phyloP scores from a whole-genome alignment of 2,888 invertebrate genomes.

The Athrips mouffetella region DNA sequence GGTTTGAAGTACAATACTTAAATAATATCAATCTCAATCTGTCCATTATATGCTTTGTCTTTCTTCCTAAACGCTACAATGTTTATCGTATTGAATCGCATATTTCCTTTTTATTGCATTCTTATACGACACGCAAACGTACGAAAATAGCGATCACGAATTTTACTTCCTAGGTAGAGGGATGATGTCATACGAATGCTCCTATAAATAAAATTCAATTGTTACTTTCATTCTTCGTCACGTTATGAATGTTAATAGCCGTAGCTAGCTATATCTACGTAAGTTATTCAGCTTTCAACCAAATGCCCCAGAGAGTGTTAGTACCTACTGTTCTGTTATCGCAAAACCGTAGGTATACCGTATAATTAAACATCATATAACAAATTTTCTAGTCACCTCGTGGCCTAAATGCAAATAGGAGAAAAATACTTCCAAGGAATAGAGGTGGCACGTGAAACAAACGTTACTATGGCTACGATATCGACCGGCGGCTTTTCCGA shows the following conservation, averaged over 20 bases:
- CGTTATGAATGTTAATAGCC: constrained; percentile 26
- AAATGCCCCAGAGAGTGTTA: constrained; percentile 23
- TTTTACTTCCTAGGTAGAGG: too few species aligned
- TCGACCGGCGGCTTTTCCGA: constrained; percentile 75
- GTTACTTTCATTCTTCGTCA: constrained; percentile 10
- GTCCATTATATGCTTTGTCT: too few species aligned
- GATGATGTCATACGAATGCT: constrained; percentile 6
- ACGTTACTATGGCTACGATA: constrained; percentile 70
- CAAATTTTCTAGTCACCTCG: constrained; percentile 50
- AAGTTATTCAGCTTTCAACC: constrained; percentile 25
- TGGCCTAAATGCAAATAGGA: constrained; percentile 72
- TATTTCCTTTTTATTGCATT: too few species aligned
- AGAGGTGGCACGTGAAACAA: constrained; percentile 66
- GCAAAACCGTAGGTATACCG: not conserved
- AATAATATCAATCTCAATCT: too few species aligned
- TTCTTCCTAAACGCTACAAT: too few species aligned
- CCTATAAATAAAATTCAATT: not conserved
- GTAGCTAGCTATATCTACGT: not conserved
- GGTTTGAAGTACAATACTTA: too few species aligned
- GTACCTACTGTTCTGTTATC: constrained; percentile 6
- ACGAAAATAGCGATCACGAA: too few species aligned
- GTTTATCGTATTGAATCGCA: too few species aligned
- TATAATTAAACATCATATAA: constrained; percentile 39
- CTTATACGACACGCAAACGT: too few species aligned
- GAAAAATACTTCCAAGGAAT: constrained; percentile 49